Evolutionary conservation across 1,140 invertebrate species (phyloP), one percentile per base, ranked within the genome.

Genomic region (Choristoneura fumiferana): DNA sequence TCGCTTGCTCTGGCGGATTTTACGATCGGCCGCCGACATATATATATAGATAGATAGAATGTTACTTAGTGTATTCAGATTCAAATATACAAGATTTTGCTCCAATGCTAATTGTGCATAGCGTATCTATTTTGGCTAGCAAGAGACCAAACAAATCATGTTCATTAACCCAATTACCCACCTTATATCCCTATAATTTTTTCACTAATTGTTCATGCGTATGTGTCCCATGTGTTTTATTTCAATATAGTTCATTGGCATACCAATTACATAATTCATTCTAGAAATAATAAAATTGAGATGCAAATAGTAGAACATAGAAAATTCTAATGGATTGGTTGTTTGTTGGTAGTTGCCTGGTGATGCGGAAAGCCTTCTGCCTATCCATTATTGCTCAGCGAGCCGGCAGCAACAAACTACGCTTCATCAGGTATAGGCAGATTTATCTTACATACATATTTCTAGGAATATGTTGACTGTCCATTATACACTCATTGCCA

Each of bases 301-400:
- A 18, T 58, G 58, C 33, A 63, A 65, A 58, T 60, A 63, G 60
- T 70, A 70, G 62, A 60, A 64, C 34, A 37, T 75, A 69, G 73
- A 70, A 77, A 73, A 70, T 67, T 85, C 75, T 86, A 86, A 86
- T 84, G 64, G 78, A 82, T 82, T 84, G 77, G 84, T 90, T 87
- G 81, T 89, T 87, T 90, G 86, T 89, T 89, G 87, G 81, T 89
- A 87, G 89, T 89, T 90, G 89, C 89, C 88, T 89, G 88, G 88
- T 89, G 88, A 90, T 87, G 89, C 89, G 87, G 89, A 90, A 89
- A 90, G 89, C 81, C 89, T 90, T 88, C 89, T 90, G 84, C 89
- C 89, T 78, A 90, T 90, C 81, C 89, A 90, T 90, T 90, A 90
- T 90, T 90, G 89, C 89, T 90, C 89, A 89, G 89, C 89, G 88